A percentile compares a stretch with the other conserved stretches of the same genome.
Conservation (phyloP, 2,888 invertebrate species). For the Ectemnius lituratus region DNA sequence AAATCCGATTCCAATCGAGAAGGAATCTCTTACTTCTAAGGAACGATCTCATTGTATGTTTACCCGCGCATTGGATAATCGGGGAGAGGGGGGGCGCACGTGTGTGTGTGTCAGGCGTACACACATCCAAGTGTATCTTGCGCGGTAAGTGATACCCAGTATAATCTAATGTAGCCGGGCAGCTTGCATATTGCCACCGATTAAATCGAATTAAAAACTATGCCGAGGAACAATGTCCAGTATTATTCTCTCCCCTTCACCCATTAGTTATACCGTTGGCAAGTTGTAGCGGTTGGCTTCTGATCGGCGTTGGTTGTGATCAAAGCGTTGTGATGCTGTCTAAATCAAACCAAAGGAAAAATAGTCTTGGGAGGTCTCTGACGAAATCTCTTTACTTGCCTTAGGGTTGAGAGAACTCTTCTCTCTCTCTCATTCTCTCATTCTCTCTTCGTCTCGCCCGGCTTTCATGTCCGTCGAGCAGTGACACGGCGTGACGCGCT, state of each 20-base stretch:
- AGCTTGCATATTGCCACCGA: conserved; percentile 62
- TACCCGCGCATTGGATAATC: conserved; percentile 41
- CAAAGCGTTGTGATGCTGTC: too few relatives aligned
- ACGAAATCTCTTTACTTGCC: conserved; percentile 6
- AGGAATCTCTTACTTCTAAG: conserved; percentile 39
- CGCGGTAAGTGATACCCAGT: conserved; percentile 58
- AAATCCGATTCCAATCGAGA: conserved; percentile 32
- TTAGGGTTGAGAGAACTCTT: background rate
- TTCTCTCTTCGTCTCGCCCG: conserved; percentile 20
- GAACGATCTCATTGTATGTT: conserved; percentile 62
- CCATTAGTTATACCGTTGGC: background rate
- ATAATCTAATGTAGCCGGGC: conserved; percentile 62
- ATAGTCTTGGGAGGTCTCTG: background rate
- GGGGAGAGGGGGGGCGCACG: conserved; percentile 24
- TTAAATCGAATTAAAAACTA: conserved; percentile 66
- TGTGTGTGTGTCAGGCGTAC: conserved; percentile 35
- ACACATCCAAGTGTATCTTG: conserved; percentile 58
- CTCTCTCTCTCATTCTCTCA: conserved; percentile 20
- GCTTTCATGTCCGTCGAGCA: conserved; percentile 29
- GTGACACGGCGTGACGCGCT: conserved; percentile 59
- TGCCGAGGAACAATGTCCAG: conserved; percentile 4
- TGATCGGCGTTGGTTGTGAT: too few relatives aligned
- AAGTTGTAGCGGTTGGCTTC: background rate
- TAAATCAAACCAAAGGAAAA: too few relatives aligned
- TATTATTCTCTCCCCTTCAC: conserved; percentile 20